Percentiles rank a stretch among this genome's conserved stretches.
phyloP scores from a whole-genome alignment of 2,113 vertebrate species.

The Centropristis striata region DNA sequence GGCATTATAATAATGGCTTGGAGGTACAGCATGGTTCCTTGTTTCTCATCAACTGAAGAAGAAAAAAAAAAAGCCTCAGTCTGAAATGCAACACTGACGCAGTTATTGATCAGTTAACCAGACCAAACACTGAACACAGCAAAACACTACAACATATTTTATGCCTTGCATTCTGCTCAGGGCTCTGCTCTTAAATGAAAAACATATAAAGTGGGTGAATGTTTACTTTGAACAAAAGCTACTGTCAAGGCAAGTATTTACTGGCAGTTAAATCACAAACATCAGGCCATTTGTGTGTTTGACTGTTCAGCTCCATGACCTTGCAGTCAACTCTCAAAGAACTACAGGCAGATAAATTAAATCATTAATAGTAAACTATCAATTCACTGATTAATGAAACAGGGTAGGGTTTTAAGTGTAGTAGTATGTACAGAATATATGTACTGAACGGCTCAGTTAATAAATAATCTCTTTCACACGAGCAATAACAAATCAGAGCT shows the following conservation, averaged over 20 bases:
- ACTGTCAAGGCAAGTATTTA: neutral
- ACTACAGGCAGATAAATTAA: neutral
- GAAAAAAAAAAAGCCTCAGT: neutral
- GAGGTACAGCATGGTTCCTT: neutral
- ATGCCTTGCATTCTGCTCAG: neutral
- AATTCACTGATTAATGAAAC: neutral
- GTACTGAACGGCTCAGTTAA: neutral
- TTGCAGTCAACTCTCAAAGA: neutral
- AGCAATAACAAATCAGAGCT: neutral
- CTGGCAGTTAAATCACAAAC: neutral
- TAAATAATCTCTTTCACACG: slow-evolving; percentile 3
- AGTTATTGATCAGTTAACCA: slow-evolving; percentile 40
- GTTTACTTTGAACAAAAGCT: slow-evolving; percentile 5
- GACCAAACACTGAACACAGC: slow-evolving; percentile 12
- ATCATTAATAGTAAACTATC: neutral
- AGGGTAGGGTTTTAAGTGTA: neutral
- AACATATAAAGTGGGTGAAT: neutral
- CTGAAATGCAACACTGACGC: neutral
- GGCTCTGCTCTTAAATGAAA: neutral
- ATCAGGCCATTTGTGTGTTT: neutral
- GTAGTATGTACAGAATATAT: neutral
- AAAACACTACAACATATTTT: neutral
- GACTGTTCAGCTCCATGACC: neutral
- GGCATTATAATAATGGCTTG: neutral
- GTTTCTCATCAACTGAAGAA: neutral